phyloP scores from a whole-genome alignment of 2,888 invertebrate species.

The Melieria picta region DNA sequence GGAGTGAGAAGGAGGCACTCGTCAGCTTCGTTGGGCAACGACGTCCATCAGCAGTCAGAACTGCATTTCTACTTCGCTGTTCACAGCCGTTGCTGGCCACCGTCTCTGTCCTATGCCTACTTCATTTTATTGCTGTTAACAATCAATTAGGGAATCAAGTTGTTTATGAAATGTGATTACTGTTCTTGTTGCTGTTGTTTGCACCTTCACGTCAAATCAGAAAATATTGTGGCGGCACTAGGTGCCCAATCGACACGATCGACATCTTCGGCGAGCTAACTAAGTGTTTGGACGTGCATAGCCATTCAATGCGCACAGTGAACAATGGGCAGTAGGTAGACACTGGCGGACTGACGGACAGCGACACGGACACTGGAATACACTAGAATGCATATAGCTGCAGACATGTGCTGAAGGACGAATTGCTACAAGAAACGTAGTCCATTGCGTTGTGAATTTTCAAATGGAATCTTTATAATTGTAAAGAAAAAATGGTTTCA shows the following conservation, averaged over 20 bases:
- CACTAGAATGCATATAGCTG: neutral
- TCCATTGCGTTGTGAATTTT: no score
- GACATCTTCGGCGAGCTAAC: constrained; percentile 14
- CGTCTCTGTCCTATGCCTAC: neutral
- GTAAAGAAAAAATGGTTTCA: neutral
- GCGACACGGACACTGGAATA: no score
- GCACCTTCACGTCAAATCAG: neutral
- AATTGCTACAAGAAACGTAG: neutral
- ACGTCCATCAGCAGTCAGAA: constrained; percentile 38
- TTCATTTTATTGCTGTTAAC: constrained; percentile 48
- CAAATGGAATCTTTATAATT: no score
- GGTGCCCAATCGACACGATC: constrained; percentile 21
- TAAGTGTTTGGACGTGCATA: constrained; percentile 20
- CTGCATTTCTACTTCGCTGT: constrained; percentile 43
- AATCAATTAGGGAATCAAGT: constrained; percentile 63
- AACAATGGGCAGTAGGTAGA: neutral
- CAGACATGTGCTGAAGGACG: neutral
- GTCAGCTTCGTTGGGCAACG: neutral
- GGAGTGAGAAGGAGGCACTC: no score
- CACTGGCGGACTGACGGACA: neutral
- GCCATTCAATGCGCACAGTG: constrained; percentile 9
- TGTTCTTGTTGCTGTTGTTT: constrained; percentile 14
- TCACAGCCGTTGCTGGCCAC: neutral
- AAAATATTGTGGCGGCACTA: constrained; percentile 8
- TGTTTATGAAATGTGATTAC: constrained; percentile 55